A percentile compares a stretch with the other conserved stretches of the same genome.
These are phyloP conservation scores for Selenia dentaria DNA, from an alignment of 2,888 invertebrate genomes.

Conservation along the genomic window DNA sequence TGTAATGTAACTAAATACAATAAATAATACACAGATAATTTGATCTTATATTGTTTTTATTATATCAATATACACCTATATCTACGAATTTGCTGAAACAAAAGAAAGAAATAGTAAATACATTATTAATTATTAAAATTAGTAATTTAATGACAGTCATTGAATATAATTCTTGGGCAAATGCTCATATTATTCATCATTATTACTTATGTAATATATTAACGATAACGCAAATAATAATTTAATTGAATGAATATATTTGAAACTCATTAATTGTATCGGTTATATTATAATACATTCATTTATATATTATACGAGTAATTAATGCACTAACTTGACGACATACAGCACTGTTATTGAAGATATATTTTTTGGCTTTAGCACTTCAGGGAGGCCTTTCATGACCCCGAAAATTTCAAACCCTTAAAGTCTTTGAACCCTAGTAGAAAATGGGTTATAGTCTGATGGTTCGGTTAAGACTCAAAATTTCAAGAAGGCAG, in stretches of 20 bases:
- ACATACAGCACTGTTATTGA: no score
- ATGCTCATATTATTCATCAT: neutral
- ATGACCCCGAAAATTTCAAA: no score
- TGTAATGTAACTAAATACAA: no score
- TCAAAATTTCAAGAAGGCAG: no score
- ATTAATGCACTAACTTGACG: no score
- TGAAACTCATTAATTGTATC: constrained; percentile 3
- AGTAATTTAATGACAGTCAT: constrained; percentile 37
- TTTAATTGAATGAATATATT: no score
- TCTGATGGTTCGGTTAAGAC: no score
- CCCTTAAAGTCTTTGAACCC: no score
- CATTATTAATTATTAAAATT: constrained; percentile 26
- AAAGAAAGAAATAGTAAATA: constrained; percentile 56
- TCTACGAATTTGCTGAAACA: constrained; percentile 75
- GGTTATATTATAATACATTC: constrained; percentile 3
- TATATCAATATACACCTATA: constrained; percentile 80
- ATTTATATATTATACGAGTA: constrained; percentile 1
- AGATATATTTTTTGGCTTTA: no score
- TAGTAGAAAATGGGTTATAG: no score
- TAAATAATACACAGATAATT: constrained; percentile 4
- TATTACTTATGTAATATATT: neutral
- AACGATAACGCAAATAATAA: neutral
- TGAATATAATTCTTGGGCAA: constrained; percentile 25
- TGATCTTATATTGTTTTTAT: constrained; percentile 67
- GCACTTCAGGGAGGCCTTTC: no score